Evolutionary conservation across 2,888 invertebrate genomes (phyloP), one percentile per base, ranked within the genome.

Genomic region (Argynnis bischoffii): DNA sequence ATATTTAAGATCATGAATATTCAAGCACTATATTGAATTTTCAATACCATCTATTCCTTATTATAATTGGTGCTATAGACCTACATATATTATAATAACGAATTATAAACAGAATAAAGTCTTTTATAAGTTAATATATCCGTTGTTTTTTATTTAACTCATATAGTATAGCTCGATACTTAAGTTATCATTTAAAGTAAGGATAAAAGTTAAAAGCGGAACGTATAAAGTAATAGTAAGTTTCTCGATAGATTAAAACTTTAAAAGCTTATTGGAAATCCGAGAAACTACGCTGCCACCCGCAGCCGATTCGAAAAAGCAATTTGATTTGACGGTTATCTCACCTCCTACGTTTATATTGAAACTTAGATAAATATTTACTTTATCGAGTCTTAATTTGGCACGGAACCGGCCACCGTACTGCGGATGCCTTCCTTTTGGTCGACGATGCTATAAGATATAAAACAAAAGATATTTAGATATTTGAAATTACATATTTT

Each of bases 361-460:
- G 90, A 90, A 90, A 90, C 89, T 90, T 89, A 86, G 82, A 88
- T 91, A 92, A 92, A 92, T 92, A 92, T 92, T 92, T 91, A 85
- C 82, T 88, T 89, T 91, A 89, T 86, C 87, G 86, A 85, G 87
- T 90, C 90, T 92, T 41, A 91, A 91, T 91, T 92, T 92, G 90
- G 91, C 91, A 88, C 89, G 85, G 79, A 77, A 84, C 86, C 79
- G 84, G 85, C 85, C 84, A 81, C 84, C 82, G 82, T 81, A 77
- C 78, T 77, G 79, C 74, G 79, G 72, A 76, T 75, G 79, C 78
- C 77, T 79, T 80, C 82, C 81, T 83, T 84, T 78, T 76, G 76
- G 69, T 69, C 75, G 73, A 73, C 72, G 72, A 73, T 67, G 68
- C 71, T 71, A 67, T 65, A 70, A 70, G 66, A 69, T 71, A 69